Percentiles rank a stretch among this genome's conserved stretches.
Evolutionary conservation across 2,113 vertebrate species (phyloP).

Genomic region (Pseudorasbora parva): DNA sequence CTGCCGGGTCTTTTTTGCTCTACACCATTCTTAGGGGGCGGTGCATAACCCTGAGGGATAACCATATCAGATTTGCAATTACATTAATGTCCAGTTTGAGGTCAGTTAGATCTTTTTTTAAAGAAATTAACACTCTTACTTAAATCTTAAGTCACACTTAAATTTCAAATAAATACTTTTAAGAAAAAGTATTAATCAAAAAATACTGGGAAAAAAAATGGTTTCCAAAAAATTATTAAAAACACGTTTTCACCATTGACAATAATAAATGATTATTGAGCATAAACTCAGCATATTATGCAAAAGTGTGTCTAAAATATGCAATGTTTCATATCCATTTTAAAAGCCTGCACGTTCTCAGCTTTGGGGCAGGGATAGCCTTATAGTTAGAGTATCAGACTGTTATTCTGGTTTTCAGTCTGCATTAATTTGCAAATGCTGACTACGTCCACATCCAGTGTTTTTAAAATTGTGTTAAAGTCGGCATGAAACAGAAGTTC

Average conservation of each 20-base stretch:
- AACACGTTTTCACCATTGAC: too few species aligned
- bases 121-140: background rate
- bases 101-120: background rate
- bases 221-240: too few species aligned
- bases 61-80: background rate
- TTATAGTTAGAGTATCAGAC: too few species aligned
- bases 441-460: background rate
- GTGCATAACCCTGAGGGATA: conserved; percentile 84
- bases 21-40: conserved; percentile 94
- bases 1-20: conserved; percentile 94
- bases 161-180: background rate
- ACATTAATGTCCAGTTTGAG: background rate
- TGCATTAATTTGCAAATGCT: background rate
- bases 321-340: background rate
- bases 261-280: too few species aligned
- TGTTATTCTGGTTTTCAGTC: too few species aligned
- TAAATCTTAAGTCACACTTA: too few species aligned
- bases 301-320: background rate
- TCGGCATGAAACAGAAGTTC: too few species aligned
- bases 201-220: too few species aligned
- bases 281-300: too few species aligned
- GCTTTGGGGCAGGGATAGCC: too few species aligned
- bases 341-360: background rate
- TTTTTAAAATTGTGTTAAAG: background rate
- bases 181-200: too few species aligned